phyloP scores from a whole-genome alignment of 30 jellyfish, hydroid and myxozoan genomes.

The Nemopilema nomurai region DNA sequence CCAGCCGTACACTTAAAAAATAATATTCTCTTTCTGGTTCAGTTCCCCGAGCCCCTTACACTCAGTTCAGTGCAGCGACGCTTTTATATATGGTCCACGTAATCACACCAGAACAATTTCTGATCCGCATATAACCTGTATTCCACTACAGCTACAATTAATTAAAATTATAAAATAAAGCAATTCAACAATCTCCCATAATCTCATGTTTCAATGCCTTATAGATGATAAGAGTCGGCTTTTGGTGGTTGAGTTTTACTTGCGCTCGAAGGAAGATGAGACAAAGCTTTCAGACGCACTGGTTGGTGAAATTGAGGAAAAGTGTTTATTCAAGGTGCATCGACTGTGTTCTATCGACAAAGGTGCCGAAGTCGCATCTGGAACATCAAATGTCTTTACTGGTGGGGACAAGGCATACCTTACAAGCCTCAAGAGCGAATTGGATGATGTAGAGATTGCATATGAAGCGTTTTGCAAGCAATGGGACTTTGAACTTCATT shows the following conservation, averaged over 20 bases:
- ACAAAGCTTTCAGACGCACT: slow-evolving; percentile 16
- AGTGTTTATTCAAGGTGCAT: slow-evolving; percentile 42
- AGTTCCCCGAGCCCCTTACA: no score
- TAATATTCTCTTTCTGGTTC: no score
- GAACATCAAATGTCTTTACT: slow-evolving; percentile 42
- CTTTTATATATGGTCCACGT: no score
- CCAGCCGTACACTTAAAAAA: no score
- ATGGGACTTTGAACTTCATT: slow-evolving; percentile 25
- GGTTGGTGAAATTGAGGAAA: slow-evolving; percentile 51
- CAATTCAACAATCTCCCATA: no score
- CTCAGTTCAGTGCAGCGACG: no score
- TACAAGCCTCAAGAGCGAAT: slow-evolving; percentile 50
- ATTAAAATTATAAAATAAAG: no score
- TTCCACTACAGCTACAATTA: no score
- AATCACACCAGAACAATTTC: no score
- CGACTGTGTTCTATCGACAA: slow-evolving; percentile 17
- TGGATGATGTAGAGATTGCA: slow-evolving; percentile 25
- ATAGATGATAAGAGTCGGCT: neutral
- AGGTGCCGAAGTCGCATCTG: slow-evolving; percentile 47
- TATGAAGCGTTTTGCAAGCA: slow-evolving; percentile 31
- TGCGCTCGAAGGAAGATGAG: slow-evolving; percentile 9
- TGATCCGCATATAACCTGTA: no score
- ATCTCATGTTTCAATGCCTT: no score
- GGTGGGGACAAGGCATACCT: slow-evolving; percentile 34
- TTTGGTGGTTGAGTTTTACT: slow-evolving; percentile 6